Evolutionary conservation across 2,888 invertebrate species (phyloP).

Genomic region (Lissocephala sabroskyi): DNA sequence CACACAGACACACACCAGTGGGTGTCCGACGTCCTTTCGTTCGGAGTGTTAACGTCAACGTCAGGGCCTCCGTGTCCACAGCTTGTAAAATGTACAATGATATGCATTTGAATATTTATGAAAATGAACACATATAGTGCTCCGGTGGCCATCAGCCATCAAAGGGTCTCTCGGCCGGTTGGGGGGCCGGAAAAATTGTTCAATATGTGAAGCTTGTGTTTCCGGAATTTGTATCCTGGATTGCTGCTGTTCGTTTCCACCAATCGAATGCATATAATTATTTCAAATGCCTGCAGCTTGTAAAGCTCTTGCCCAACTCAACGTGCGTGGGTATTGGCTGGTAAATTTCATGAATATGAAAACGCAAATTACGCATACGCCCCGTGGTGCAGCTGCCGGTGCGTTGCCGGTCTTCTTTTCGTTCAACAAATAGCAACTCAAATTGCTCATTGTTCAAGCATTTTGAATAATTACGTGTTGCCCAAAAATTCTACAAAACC

Average conservation of each 20-base stretch:
- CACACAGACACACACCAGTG: too few species aligned
- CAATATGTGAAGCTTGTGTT: too few species aligned
- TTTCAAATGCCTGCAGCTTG: constrained; percentile 26
- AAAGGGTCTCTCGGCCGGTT: too few species aligned
- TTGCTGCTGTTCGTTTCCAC: too few species aligned
- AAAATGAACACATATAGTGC: constrained; percentile 13
- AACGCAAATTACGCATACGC: constrained; percentile 36
- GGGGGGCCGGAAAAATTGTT: too few species aligned
- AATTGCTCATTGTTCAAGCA: constrained; percentile 11
- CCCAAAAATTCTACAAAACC: background rate
- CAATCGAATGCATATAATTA: constrained; percentile 51
- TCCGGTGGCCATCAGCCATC: too few species aligned
- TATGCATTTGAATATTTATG: constrained; percentile 51
- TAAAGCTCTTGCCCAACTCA: background rate
- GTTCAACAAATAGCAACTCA: constrained; percentile 9
- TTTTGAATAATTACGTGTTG: constrained; percentile 27
- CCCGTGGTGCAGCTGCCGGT: constrained; percentile 3
- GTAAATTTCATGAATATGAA: constrained; percentile 33
- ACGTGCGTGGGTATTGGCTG: background rate
- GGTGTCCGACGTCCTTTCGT: too few species aligned
- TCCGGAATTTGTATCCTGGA: too few species aligned
- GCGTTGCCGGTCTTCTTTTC: constrained; percentile 2
- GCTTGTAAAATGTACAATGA: constrained; percentile 11
- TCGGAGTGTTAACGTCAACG: constrained; percentile 30
- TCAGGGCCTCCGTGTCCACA: constrained; percentile 12